phyloP scores from a whole-genome alignment of 1,140 invertebrate species.

The Lineus longissimus region DNA sequence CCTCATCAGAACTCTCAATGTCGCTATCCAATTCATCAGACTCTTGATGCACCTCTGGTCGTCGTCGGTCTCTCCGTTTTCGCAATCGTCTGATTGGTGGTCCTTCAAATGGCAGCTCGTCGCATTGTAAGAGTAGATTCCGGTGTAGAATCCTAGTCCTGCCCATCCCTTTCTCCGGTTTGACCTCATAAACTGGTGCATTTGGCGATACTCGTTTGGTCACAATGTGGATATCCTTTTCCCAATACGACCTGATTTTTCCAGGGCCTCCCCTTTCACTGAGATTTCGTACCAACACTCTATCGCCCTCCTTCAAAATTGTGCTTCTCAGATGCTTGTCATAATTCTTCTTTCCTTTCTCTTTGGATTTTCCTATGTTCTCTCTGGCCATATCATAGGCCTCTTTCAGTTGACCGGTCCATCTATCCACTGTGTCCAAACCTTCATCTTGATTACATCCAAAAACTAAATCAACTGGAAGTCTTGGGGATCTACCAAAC shows the following conservation, averaged over 20 bases:
- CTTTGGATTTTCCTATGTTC: background rate
- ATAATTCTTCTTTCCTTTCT: background rate
- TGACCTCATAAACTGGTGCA: constrained; percentile 20
- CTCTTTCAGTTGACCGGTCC: constrained; percentile 8
- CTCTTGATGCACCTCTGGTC: too few species aligned
- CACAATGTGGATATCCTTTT: constrained; percentile 17
- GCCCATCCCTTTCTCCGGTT: constrained; percentile 6
- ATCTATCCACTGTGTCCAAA: constrained; percentile 9
- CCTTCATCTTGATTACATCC: background rate
- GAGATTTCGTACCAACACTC: constrained; percentile 22
- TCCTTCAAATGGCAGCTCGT: constrained; percentile 2
- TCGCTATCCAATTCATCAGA: too few species aligned
- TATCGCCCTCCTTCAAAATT: constrained; percentile 19
- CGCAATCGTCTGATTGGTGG: too few species aligned
- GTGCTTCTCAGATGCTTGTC: too few species aligned
- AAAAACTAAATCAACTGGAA: constrained; percentile 19
- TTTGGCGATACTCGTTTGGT: constrained; percentile 7
- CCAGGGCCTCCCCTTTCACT: constrained; percentile 21
- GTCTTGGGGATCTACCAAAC: too few species aligned
- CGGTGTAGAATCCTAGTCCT: background rate
- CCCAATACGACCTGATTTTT: constrained; percentile 22
- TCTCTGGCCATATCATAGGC: background rate
- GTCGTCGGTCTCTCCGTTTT: too few species aligned
- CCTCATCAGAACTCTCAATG: too few species aligned
- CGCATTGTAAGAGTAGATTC: constrained; percentile 16